A percentile compares a stretch with the other conserved stretches of the same genome.
phyloP scores from a whole-genome alignment of 2,113 vertebrate species.

The Camelus dromedarius region DNA sequence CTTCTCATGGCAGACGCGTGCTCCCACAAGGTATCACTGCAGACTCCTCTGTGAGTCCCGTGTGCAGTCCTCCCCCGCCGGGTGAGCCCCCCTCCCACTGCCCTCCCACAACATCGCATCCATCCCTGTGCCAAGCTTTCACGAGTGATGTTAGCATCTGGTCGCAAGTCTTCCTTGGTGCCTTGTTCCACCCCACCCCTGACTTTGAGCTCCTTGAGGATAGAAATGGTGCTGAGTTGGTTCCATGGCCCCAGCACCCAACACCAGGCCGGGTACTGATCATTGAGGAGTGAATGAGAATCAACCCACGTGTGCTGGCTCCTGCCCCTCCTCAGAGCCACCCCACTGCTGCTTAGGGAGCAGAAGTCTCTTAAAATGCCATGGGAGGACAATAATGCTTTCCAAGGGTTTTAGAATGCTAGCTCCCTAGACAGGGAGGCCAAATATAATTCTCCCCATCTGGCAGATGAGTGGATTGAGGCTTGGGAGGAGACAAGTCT shows the following conservation, averaged over 20 bases:
- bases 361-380: not conserved
- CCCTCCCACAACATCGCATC: not conserved
- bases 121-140: not conserved
- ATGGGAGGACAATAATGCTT: not conserved
- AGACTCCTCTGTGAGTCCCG: not conserved
- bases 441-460: not conserved
- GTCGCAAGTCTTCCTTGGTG: not conserved
- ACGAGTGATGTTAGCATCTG: not conserved
- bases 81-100: not conserved
- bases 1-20: rapidly evolving
- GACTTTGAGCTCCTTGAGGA: not conserved
- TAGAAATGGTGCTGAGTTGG: not conserved
- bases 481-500: not conserved
- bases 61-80: too few species aligned
- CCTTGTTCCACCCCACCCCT: not conserved
- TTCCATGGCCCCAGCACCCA: not conserved
- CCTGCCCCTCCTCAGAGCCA: not conserved
- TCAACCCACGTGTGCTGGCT: not conserved
- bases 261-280: not conserved
- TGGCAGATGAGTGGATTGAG: slow-evolving; percentile 25
- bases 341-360: not conserved
- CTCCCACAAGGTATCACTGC: rapidly evolving
- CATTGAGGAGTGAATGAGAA: not conserved
- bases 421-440: not conserved
- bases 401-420: not conserved